A percentile compares a stretch with the other conserved stretches of the same genome.
Conservation (phyloP, 2,113 vertebrate species). For the Phyllopteryx taeniolatus region DNA sequence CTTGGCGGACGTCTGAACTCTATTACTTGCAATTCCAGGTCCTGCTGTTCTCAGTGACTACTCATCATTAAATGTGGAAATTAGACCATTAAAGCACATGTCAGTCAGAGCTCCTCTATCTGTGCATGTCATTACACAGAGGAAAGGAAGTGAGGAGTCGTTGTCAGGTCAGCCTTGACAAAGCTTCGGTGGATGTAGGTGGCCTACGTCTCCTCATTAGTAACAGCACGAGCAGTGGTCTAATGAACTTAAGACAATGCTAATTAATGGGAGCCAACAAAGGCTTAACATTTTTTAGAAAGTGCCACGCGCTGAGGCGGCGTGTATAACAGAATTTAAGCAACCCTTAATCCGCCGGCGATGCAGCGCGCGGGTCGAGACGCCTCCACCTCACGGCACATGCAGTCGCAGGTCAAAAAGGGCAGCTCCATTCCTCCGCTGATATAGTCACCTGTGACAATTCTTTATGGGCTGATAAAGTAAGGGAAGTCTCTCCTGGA, state of each 20-base stretch:
- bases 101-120: constrained; percentile 13
- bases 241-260: constrained; percentile 99
- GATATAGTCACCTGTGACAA: constrained; percentile 88
- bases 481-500: constrained; percentile 82
- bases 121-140: constrained; percentile 62
- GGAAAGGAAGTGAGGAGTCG: constrained; percentile 74
- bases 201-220: constrained; percentile 75
- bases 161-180: constrained; percentile 83
- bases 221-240: constrained; percentile 78
- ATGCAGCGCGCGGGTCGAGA: constrained; percentile 58
- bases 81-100: constrained; percentile 21
- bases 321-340: constrained; percentile 84
- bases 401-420: constrained; percentile 75
- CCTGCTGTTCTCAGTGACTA: constrained; percentile 11
- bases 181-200: constrained; percentile 80
- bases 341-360: constrained; percentile 77
- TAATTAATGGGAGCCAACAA: constrained; percentile 95
- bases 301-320: constrained; percentile 65
- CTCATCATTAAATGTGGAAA: constrained; percentile 19
- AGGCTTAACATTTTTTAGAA: constrained; percentile 79
- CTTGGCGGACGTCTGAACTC: not conserved
- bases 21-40: not conserved
- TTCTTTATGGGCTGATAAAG: constrained; percentile 87
- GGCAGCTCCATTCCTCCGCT: constrained; percentile 82
- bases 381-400: constrained; percentile 53